Conservation (phyloP, 2,888 invertebrate species). For the Cheilosia soror region DNA sequence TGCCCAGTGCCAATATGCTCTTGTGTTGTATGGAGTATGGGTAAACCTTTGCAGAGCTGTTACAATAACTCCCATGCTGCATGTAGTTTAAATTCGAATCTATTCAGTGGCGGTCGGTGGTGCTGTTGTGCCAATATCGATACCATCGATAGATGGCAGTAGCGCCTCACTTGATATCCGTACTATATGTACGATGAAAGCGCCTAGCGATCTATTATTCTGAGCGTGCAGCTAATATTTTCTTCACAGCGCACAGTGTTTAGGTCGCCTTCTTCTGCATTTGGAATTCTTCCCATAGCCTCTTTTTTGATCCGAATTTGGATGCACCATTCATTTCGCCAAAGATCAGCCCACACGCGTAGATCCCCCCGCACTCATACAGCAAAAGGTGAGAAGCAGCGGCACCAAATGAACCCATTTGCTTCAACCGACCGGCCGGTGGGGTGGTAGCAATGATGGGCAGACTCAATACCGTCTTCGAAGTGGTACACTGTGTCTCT, state of each 20-base stretch:
- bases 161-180: slow-evolving; percentile 45
- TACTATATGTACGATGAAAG: slow-evolving; percentile 45
- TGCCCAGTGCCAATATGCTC: slow-evolving; percentile 14
- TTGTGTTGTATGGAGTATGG: slow-evolving; percentile 23
- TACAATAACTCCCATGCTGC: slow-evolving; percentile 65
- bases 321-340: slow-evolving; percentile 73
- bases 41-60: slow-evolving; percentile 51
- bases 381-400: slow-evolving; percentile 69
- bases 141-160: slow-evolving; percentile 52
- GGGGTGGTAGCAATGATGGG: slow-evolving; percentile 25
- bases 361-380: slow-evolving; percentile 35
- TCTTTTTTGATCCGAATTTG: slow-evolving; percentile 73
- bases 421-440: neutral
- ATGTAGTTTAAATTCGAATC: slow-evolving; percentile 29
- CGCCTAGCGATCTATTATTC: slow-evolving; percentile 45
- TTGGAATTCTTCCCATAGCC: slow-evolving; percentile 69
- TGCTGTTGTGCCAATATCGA: slow-evolving; percentile 28
- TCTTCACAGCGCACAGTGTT: slow-evolving; percentile 30
- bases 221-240: slow-evolving; percentile 67
- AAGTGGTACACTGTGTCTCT: slow-evolving; percentile 71
- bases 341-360: slow-evolving; percentile 75
- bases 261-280: slow-evolving; percentile 40
- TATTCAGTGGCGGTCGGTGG: slow-evolving; percentile 14
- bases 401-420: slow-evolving; percentile 61
- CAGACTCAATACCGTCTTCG: slow-evolving; percentile 65